Conservation (phyloP, 2,888 invertebrate species). For the Lutraria lutraria region DNA sequence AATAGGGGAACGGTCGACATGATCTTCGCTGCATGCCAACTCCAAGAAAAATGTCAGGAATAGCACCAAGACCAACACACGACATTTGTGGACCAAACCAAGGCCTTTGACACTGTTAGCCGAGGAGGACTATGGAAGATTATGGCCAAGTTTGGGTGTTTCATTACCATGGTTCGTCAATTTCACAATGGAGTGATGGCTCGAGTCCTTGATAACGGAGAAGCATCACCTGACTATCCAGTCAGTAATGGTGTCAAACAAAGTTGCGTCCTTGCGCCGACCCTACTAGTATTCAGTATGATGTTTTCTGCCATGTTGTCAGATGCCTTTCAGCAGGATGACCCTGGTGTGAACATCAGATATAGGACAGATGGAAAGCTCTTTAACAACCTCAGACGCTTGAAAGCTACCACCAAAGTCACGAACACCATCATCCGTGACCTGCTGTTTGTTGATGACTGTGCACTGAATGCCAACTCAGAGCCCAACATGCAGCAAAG, state of each 20-base stretch:
- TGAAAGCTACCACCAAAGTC: constrained; percentile 23
- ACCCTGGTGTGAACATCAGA: constrained; percentile 11
- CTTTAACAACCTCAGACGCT: constrained; percentile 33
- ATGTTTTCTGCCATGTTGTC: constrained; percentile 24
- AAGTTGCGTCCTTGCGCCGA: constrained; percentile 15
- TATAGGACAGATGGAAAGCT: constrained; percentile 23
- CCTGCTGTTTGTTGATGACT: constrained; percentile 40
- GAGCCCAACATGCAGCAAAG: neutral
- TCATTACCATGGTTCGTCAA: constrained; percentile 29
- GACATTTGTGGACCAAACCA: constrained; percentile 15
- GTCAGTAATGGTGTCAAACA: neutral
- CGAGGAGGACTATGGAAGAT: constrained; percentile 19
- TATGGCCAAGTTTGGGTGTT: constrained; percentile 34
- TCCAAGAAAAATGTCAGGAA: constrained; percentile 56
- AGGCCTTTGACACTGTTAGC: constrained; percentile 39
- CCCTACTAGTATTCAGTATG: constrained; percentile 35
- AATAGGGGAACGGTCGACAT: constrained; percentile 33
- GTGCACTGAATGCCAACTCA: neutral
- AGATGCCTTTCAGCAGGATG: constrained; percentile 16
- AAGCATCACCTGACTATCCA: neutral
- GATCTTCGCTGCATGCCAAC: constrained; percentile 38
- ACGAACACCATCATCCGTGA: neutral
- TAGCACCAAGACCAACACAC: constrained; percentile 32
- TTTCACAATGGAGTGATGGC: constrained; percentile 36
- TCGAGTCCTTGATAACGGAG: constrained; percentile 4